Base-by-base conservation (phyloP, 2,888 invertebrate genomes). In the Melieria omissa region DNA sequence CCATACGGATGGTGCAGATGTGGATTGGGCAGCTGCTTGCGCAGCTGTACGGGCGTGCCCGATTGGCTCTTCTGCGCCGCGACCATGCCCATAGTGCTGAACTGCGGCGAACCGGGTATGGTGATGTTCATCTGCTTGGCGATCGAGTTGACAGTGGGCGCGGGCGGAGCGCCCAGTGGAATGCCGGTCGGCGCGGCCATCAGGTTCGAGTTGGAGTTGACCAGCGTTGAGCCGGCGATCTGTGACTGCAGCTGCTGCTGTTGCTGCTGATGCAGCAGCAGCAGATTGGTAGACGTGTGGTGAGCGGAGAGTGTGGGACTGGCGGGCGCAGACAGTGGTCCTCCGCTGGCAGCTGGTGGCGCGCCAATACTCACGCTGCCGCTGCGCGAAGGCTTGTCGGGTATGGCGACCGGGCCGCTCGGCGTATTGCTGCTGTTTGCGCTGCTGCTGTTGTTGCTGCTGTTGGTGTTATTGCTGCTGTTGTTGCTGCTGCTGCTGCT, bases 391-490 rank as follows among this genome's bases (percentile, higher is more conserved):
- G 84, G 84, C 54, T 84, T 84, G 61, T 84, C 84, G 16, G 85
- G 84, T 52, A 81, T 84, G 7, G 70, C 73, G 72, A 77, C 76
- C 44, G 76, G 70, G 41, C 72, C 75, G 73, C 74, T 67, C 63
- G 72, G 78, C 52, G 60, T 80, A 9, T 61, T 49, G 41, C 41
- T 72, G 47, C 68, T 72, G 60, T 58, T 66, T 65, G 46, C 49
- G 46, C 49, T 70, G 41, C 66, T 71, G 62, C 62, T 76, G 4
- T 55, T 10, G 54, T 58, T 77, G 55, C 85, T 83, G 70, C 82
- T 84, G 78, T 86, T 88, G 77, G 88, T 79, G 66, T 92, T 92
- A 9, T 29, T 69, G 72, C 65, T 75, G 66, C 72, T 76, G 65
- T 67, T 75, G 66, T 41, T 73, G 69, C 29, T 74, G 63, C 16